Base-by-base conservation (phyloP, 2,888 invertebrate genomes). In the Nineta flava region DNA sequence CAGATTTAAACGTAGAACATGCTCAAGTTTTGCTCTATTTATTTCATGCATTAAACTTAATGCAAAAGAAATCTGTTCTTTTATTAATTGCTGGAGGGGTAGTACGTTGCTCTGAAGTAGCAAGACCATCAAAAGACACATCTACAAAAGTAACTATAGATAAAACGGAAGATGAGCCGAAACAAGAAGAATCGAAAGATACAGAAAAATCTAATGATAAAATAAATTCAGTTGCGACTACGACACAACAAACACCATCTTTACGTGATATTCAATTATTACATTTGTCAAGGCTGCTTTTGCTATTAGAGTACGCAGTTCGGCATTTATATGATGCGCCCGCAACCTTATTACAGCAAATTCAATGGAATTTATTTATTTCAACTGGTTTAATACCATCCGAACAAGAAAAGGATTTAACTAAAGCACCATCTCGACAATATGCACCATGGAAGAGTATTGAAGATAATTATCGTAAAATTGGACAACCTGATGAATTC, bases 61-160 rank as follows among this genome's bases (percentile, higher is more conserved):
- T 94, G 90, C 93, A 95, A 68, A 96, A 95, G 70, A 96, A 96
- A 66, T 86, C 88, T 2, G 87, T 96, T 1, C 72, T 96, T 35
- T 73, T 95, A 9, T 74, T 86, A 57, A 83, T 87, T 32, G 83
- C 87, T 2, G 84, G 86, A 54, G 87, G 80, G 4, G 76, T 81
- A 5, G 75, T 81, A 50, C 70, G 79, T 50, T 81, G 79, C 57
- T 77, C 79, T 9, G 81, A 79, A 62, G 76, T 79, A 3, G 74
- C 78, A 2, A 72, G 78, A 55, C 66, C 68, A 9, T 64, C 71
- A 3, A 17, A 32, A 12, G 15, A 19, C 17, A 21, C 13, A 19
- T 15, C 19, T 1, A 26, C 34, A 9, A n/a, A 31, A 7, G n/a
- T 34, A 15, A 17, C 17, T 5, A 35, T 12, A 7, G 35, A 34